Percentiles rank a stretch among this genome's conserved stretches.
These are phyloP conservation scores for Stegodyphus mimosarum DNA, from an alignment of 1,140 invertebrate genomes.

Conservation along the genomic window DNA sequence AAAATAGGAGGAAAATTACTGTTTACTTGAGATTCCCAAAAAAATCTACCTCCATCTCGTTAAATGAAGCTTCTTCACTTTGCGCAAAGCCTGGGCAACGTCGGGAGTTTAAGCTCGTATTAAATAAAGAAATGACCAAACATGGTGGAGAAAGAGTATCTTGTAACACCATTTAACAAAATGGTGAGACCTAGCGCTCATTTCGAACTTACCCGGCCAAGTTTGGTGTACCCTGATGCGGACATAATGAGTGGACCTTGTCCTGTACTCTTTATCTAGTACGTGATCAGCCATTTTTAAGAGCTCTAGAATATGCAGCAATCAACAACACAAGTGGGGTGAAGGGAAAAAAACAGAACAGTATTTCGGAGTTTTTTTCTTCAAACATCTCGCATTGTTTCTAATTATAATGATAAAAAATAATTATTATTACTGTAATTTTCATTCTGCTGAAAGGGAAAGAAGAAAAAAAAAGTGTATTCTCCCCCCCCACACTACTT, in stretches of 20 bases:
- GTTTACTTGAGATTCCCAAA: too few species aligned
- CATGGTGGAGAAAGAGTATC: neutral
- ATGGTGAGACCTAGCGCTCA: neutral
- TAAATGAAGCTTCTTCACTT: too few species aligned
- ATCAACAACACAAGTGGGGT: slow-evolving; percentile 23
- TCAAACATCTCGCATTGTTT: slow-evolving; percentile 46
- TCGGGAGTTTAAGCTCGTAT: too few species aligned
- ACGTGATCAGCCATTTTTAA: slow-evolving; percentile 56
- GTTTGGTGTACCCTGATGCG: neutral
- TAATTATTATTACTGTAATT: slow-evolving; percentile 61
- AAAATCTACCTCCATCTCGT: too few species aligned
- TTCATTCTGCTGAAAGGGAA: slow-evolving; percentile 33
- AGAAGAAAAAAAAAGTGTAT: slow-evolving; percentile 21
- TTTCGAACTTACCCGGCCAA: slow-evolving; percentile 1
- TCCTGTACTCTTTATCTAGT: slow-evolving; percentile 32
- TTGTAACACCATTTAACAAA: neutral
- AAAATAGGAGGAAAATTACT: too few species aligned
- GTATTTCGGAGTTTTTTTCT: slow-evolving; percentile 1
- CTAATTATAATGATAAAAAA: slow-evolving; percentile 61
- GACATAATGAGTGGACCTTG: slow-evolving; percentile 36
- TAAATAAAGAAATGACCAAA: neutral
- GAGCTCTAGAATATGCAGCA: slow-evolving; percentile 28
- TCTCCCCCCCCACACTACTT: neutral
- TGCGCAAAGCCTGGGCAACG: too few species aligned
- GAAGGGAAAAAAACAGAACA: neutral